Conservation (phyloP, 2,113 vertebrate genomes). For the Ophthalmolycus amberensis region DNA sequence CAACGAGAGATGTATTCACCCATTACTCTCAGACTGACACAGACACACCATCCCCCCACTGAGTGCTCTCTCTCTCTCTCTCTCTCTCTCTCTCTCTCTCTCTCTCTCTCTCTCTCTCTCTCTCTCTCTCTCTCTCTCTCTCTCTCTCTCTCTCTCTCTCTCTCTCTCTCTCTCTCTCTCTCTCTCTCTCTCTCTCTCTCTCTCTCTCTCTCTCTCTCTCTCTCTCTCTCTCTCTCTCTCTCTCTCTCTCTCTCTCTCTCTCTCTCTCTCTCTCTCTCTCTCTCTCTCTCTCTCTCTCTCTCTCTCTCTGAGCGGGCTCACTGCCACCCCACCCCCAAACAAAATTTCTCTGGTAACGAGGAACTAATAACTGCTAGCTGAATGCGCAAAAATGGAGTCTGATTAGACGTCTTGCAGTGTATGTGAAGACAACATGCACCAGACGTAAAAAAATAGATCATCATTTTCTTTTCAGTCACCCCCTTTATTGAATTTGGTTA, state of each 20-base stretch:
- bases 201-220: conserved; percentile 17
- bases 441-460: conserved; percentile 32
- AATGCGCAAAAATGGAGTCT: conserved; percentile 19
- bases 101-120: conserved; percentile 31
- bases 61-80: neutral
- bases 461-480: conserved; percentile 13
- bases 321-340: conserved; percentile 52
- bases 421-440: conserved; percentile 7
- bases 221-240: conserved; percentile 33
- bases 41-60: conserved; percentile 67
- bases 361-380: conserved; percentile 42
- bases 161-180: neutral
- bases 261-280: conserved; percentile 13
- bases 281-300: conserved; percentile 22
- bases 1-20: conserved; percentile 57
- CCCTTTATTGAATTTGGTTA: conserved; percentile 9
- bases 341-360: conserved; percentile 46
- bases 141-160: conserved; percentile 27
- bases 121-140: conserved; percentile 22
- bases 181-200: neutral
- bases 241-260: conserved; percentile 28
- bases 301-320: conserved; percentile 36
- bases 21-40: conserved; percentile 65
- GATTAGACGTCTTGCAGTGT: conserved; percentile 21
- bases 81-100: conserved; percentile 7